Evolutionary conservation across 1,140 invertebrate species (phyloP).

Genomic region (Zophobas atratus): DNA sequence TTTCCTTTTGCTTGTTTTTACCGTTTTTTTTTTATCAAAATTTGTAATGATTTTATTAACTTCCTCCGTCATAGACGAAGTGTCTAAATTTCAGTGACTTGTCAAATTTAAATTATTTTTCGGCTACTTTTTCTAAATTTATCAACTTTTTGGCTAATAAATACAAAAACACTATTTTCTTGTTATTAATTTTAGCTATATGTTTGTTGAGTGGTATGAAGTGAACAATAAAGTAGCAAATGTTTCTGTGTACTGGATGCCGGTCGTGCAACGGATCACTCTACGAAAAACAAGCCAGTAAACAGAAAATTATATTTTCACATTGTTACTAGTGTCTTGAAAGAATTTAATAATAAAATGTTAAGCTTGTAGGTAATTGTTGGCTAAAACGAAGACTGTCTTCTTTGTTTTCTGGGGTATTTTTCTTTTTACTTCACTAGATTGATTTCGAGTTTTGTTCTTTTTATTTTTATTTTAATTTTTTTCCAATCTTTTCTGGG

Average conservation of each 20-base stretch:
- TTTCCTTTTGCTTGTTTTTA: not conserved
- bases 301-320: slow-evolving; percentile 4
- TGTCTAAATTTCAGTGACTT: not conserved
- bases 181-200: no score
- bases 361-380: slow-evolving; percentile 14
- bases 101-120: no score
- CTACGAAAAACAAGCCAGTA: not conserved
- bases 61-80: not conserved
- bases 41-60: no score
- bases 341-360: slow-evolving; percentile 8
- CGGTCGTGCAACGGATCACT: no score
- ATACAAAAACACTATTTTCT: no score
- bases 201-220: no score
- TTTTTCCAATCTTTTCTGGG: slow-evolving; percentile 1
- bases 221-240: no score
- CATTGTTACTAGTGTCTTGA: slow-evolving; percentile 6
- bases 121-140: no score
- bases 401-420: slow-evolving; percentile 9
- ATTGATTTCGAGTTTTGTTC: no score
- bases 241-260: no score
- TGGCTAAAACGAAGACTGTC: slow-evolving; percentile 8
- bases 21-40: no score
- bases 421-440: not conserved
- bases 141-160: no score
- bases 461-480: slow-evolving; percentile 1